Base-by-base conservation (phyloP, 2,797 vertebrate genomes). In the Notamacropus eugenii region DNA sequence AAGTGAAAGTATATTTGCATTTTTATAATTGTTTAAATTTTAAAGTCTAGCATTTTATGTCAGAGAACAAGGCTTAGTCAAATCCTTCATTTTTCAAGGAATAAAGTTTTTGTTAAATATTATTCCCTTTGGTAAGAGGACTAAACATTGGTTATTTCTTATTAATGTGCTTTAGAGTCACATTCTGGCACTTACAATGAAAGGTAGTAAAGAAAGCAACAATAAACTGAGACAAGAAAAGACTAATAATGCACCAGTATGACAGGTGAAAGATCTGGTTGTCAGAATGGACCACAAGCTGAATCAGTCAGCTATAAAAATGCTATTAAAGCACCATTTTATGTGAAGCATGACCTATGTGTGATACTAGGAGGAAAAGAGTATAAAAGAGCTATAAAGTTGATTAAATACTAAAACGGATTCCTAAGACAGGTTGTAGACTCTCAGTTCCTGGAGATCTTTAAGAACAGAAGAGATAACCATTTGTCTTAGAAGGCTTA, bases 301-400 rank as follows among this genome's bases (percentile, higher is more conserved):
- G 58, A 82, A 95, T 95, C 92, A 94, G 57, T 93, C 94, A 93
- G 55, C 52, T 52, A 93, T 90, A 93, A 94, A 95, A 74, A 95
- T 58, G 62, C 34, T 62, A 93, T 96, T 96, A 90, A 95, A 95
- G 74, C 90, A 62, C 91, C 94, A 95, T 28, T 74, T 92, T n/a
- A 93, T 50, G 40, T 67, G 46, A 95, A 91, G 92, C 46, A 93
- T 9, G 90, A 24, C 59, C 92, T 91, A 91, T 91, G 19, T 82
- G 22, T 95, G 55, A 90, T 29, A 50, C 19, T 91, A 29, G 58
- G 55, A 95, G 19, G 92, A 10, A 62, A 87, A 56, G 74, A 93
- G 62, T 93, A n/a, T 58, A 95, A 93, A 74, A 93, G 92, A 95
- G 56, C 87, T 27, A 54, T 92, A 50, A 82, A 55, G 55, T 19